Evolutionary conservation across 2,797 vertebrate genomes (phyloP).

Genomic region (Cygnus olor): DNA sequence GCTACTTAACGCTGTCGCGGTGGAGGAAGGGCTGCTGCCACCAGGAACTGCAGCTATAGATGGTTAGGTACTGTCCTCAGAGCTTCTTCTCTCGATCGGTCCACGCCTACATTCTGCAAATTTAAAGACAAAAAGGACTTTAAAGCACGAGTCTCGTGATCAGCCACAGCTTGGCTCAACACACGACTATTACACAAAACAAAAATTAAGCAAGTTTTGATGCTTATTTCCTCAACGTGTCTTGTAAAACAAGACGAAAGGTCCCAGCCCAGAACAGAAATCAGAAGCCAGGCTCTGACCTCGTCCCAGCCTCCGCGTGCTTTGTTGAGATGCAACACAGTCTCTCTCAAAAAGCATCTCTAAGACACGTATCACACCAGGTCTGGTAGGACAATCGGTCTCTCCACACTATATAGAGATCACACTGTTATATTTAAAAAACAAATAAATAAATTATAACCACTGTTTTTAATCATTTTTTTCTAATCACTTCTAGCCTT

Average conservation of each 20-base stretch:
- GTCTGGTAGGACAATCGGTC: fast-evolving
- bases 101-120: conserved; percentile 86
- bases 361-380: fast-evolving
- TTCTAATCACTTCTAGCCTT: not conserved
- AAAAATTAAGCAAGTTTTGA: not conserved
- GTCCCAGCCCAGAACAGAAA: not conserved
- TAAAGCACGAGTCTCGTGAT: fast-evolving
- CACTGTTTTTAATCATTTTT: not conserved
- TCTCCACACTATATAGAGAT: fast-evolving
- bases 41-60: conserved; percentile 74
- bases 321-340: not conserved
- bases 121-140: not conserved
- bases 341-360: not conserved
- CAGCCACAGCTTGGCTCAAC: fast-evolving
- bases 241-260: not conserved
- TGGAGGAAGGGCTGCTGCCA: not conserved
- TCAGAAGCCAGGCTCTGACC: not conserved
- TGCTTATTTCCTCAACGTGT: fast-evolving
- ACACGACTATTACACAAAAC: fast-evolving
- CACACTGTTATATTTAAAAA: fast-evolving
- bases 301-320: fast-evolving
- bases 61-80: conserved; percentile 88
- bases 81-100: conserved; percentile 85
- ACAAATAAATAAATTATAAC: not conserved
- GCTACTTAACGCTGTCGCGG: not conserved